These are phyloP conservation scores for Dallia pectoralis DNA, from an alignment of 2,797 vertebrate species.

Conservation along the genomic window DNA sequence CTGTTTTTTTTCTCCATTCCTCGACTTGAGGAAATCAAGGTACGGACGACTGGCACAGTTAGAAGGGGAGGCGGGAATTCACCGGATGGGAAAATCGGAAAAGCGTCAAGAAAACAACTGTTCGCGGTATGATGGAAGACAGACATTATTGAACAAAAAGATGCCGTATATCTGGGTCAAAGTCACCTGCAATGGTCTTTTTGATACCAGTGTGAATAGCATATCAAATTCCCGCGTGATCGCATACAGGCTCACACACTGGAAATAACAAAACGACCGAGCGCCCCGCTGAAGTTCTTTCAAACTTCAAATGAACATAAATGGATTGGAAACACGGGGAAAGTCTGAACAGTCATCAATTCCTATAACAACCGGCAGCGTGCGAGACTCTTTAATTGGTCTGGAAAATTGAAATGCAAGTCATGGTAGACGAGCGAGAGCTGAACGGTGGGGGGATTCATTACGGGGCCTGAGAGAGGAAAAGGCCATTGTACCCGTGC, in stretches of 20 bases:
- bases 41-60: constrained; percentile 49
- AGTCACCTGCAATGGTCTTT: not conserved
- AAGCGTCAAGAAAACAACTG: not conserved
- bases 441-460: constrained; percentile 35
- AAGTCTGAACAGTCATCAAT: constrained; percentile 40
- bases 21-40: constrained; percentile 66
- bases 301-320: constrained; percentile 55
- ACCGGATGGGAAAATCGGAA: constrained; percentile 34
- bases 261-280: constrained; percentile 11
- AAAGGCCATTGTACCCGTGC: constrained; percentile 53
- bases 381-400: constrained; percentile 62
- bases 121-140: not conserved
- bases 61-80: constrained; percentile 51
- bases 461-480: constrained; percentile 53
- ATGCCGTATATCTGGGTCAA: not conserved
- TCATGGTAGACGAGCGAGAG: constrained; percentile 55
- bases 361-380: constrained; percentile 50
- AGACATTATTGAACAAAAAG: not conserved
- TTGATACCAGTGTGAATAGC: not conserved
- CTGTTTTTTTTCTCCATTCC: constrained; percentile 38
- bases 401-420: constrained; percentile 66
- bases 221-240: not conserved
- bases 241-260: not conserved
- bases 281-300: constrained; percentile 34
- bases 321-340: constrained; percentile 45